Percentiles rank a stretch among this genome's conserved stretches.
These are phyloP conservation scores for Glossosoma conforme DNA, from an alignment of 1,140 invertebrate genomes.

Conservation along the genomic window DNA sequence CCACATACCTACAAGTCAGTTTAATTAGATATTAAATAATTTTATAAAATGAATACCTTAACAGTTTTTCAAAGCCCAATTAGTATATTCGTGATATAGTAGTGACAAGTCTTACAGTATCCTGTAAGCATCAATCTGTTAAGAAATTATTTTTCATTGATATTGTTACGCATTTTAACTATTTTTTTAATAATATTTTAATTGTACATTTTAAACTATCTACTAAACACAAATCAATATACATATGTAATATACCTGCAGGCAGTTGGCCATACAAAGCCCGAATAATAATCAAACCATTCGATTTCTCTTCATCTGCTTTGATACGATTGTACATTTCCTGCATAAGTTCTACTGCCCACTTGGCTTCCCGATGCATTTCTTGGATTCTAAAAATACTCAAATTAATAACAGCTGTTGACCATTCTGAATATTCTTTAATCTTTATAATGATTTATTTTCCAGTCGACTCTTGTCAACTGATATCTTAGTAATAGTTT, in stretches of 20 bases:
- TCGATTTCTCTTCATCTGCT: constrained; percentile 69
- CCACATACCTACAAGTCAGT: constrained; percentile 9
- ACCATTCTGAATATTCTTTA: no score
- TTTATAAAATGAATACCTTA: constrained; percentile 2
- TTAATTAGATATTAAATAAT: constrained; percentile 6
- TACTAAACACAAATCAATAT: neutral
- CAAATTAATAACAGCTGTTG: neutral
- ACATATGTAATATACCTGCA: constrained; percentile 32
- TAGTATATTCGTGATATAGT: neutral
- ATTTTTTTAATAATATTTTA: neutral
- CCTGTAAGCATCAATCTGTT: neutral
- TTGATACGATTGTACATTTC: constrained; percentile 72
- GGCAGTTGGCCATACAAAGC: constrained; percentile 76
- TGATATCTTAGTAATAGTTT: no score
- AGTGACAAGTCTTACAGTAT: neutral
- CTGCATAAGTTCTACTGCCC: constrained; percentile 84
- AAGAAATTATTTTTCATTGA: neutral
- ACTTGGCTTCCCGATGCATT: constrained; percentile 75
- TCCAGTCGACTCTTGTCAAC: no score
- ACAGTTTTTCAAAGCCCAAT: neutral
- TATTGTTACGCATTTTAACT: neutral
- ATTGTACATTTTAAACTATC: neutral
- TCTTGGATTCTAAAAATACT: constrained; percentile 58
- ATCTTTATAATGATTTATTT: no score
- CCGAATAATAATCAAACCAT: constrained; percentile 79